Conservation (phyloP, 23 tunicate genomes). For the Ciona savignyi region DNA sequence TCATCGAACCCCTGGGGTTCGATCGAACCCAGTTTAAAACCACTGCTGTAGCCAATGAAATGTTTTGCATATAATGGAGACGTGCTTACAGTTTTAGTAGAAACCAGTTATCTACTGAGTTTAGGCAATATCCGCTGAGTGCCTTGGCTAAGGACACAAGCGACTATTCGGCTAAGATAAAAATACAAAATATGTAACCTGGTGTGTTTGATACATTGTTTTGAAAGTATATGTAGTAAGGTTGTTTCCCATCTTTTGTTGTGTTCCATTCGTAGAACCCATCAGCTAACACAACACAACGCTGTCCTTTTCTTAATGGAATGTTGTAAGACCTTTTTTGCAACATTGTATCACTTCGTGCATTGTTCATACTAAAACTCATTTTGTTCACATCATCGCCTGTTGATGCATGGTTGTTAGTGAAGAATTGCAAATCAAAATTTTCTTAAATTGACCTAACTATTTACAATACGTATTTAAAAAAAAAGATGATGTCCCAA, state of each 20-base stretch:
- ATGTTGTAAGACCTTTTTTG: constrained; percentile 60
- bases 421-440: background rate
- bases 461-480: background rate
- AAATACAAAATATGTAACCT: too few relatives aligned
- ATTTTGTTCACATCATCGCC: constrained; percentile 20
- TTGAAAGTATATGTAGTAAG: constrained; percentile 69
- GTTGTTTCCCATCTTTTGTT: constrained; percentile 55
- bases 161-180: too few relatives aligned
- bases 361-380: constrained; percentile 81
- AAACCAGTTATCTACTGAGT: too few relatives aligned
- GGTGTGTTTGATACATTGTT: background rate
- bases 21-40: too few relatives aligned
- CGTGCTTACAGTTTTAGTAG: too few relatives aligned
- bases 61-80: too few relatives aligned
- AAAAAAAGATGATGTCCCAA: too few relatives aligned
- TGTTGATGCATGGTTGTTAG: background rate
- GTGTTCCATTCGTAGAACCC: constrained; percentile 96
- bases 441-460: background rate
- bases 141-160: too few relatives aligned
- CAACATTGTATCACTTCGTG: constrained; percentile 82
- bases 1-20: too few relatives aligned
- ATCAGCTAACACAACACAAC: constrained; percentile 87
- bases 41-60: too few relatives aligned
- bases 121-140: too few relatives aligned
- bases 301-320: constrained; percentile 81